phyloP scores from a whole-genome alignment of 53 echinoderm and acorn worm species.

The Arbacia lixula region DNA sequence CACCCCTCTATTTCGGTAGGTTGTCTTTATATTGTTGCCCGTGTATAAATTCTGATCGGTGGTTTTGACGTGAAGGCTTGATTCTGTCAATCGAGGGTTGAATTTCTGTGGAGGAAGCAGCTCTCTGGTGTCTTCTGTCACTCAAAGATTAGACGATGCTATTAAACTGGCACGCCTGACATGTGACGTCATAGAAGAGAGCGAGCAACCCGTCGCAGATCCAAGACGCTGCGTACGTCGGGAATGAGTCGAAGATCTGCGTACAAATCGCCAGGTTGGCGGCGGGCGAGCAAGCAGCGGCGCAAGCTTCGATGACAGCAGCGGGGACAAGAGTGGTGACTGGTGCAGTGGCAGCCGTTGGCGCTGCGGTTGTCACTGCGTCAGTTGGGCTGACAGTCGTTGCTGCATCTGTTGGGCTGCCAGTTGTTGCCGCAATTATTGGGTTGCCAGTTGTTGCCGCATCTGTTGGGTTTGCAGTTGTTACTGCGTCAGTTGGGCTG shows the following conservation, averaged over 20 bases:
- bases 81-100: not conserved
- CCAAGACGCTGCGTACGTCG: not conserved
- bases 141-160: not conserved
- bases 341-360: not conserved
- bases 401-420: too few species aligned
- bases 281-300: not conserved
- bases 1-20: too few species aligned
- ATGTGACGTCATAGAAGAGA: not conserved
- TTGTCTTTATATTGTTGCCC: too few species aligned
- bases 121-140: too few species aligned
- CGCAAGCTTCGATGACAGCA: not conserved
- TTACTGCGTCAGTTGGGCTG: not conserved
- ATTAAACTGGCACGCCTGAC: not conserved
- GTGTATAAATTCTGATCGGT: too few species aligned
- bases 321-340: not conserved
- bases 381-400: too few species aligned
- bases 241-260: not conserved
- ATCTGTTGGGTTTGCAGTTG: too few species aligned
- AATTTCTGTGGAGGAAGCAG: not conserved
- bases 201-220: not conserved
- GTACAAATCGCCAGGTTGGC: not conserved
- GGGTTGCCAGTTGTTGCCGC: too few species aligned
- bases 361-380: too few species aligned
- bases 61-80: not conserved
- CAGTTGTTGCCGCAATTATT: too few species aligned